Evolutionary conservation across 2,888 invertebrate species (phyloP), one percentile per base, ranked within the genome.

Genomic region (Xylota sylvarum): DNA sequence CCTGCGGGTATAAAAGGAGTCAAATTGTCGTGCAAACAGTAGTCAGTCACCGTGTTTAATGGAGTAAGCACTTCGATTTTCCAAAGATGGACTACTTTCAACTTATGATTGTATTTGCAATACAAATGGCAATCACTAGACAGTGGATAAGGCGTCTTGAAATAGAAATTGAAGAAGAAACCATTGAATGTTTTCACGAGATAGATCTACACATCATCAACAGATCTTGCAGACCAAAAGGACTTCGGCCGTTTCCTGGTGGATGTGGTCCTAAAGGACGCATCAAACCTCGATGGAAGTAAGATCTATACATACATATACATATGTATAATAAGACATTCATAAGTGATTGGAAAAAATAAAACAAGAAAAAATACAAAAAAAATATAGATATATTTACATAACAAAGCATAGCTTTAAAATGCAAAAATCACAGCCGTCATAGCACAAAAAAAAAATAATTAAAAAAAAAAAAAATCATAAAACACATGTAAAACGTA

Each of bases 171-270:
- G 7, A 19, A 19, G 9, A 9, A 4, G 9, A 48, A 19, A 14
- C 19, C 17, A 9, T 19, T n/a, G n/a, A 19, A 6, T 12, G 10
- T 12, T 5, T 0, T 37, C 5, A 17, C 37, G 6, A 12, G 6
- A 17, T 19, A 1, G 19, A 37, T 19, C 10, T 6, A 6, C 58
- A 35, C 12, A 12, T 6, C 6, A 2, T 37, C 5, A 23, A 12
- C 5, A 10, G 9, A 6, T 5, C 6, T 5, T n/a, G 23, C 37
- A 12, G n/a, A 17, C 5, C 37, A 12, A 60, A 40, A 30, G 30
- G 43, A 62, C n/a, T 46, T 4, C 43, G 46, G 5, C 27, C 14
- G 4, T 62, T 43, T 62, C 62, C 62, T 30, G 46, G 46, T 30
- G 62, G 62, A 9, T 9, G 9, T 14, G 62, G 62, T 10, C 9